Conservation (phyloP, 2,888 invertebrate genomes). For the Lathronympha strigana region DNA sequence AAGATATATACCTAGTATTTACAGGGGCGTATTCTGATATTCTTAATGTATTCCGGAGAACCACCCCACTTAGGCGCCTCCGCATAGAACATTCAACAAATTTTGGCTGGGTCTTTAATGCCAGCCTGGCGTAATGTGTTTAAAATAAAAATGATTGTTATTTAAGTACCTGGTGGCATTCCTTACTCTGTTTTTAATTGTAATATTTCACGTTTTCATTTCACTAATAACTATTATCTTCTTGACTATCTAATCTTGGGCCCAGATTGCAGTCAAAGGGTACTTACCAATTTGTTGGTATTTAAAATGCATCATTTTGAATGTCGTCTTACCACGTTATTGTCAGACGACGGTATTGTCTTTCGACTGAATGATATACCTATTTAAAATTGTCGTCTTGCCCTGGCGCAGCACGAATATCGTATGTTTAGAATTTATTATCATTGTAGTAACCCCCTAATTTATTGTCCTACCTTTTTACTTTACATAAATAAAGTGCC, state of each 20-base stretch:
- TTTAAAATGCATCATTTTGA: not conserved
- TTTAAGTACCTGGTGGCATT: constrained; percentile 23
- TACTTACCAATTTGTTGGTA: not conserved
- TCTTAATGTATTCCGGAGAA: not conserved
- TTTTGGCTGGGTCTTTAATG: not conserved
- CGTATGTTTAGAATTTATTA: not conserved
- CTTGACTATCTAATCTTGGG: not conserved
- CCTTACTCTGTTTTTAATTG: constrained; percentile 10
- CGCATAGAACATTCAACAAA: not conserved
- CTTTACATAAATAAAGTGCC: constrained; percentile 64
- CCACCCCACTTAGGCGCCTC: not conserved
- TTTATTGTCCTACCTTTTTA: constrained; percentile 54
- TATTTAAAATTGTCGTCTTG: not conserved
- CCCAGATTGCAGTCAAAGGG: not conserved
- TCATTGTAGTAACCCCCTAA: constrained; percentile 50
- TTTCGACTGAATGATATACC: not conserved
- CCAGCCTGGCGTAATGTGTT: not conserved
- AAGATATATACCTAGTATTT: no score
- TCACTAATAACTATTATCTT: not conserved
- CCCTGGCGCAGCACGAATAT: not conserved
- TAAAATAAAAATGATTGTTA: not conserved
- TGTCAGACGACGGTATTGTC: not conserved
- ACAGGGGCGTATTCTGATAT: not conserved
- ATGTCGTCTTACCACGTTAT: not conserved
- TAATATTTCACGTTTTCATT: not conserved